phyloP scores from a whole-genome alignment of 2,888 invertebrate genomes.

The Conistra vaccinii region DNA sequence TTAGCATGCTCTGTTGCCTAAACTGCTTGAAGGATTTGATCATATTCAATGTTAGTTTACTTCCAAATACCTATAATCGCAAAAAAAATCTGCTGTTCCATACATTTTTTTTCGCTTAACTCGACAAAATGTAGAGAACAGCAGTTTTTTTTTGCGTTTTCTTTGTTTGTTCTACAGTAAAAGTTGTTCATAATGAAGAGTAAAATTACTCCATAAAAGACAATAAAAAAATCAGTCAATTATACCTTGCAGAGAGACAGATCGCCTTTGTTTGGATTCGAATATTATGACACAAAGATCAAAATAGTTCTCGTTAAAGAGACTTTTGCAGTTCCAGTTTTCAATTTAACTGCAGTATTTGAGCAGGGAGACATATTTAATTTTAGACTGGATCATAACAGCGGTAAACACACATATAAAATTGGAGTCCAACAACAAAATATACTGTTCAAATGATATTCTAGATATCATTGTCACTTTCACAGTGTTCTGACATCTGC shows the following conservation, averaged over 20 bases:
- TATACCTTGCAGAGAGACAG: neutral
- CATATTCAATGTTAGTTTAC: neutral
- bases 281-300: neutral
- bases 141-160: neutral
- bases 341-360: neutral
- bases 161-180: neutral
- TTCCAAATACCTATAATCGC: neutral
- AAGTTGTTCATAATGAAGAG: neutral
- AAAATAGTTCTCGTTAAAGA: neutral
- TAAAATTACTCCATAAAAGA: neutral
- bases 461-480: slow-evolving; percentile 48
- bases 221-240: neutral
- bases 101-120: no score
- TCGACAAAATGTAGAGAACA: neutral
- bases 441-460: slow-evolving; percentile 4
- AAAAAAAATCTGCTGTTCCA: neutral
- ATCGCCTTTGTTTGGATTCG: neutral
- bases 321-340: neutral
- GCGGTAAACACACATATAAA: no score
- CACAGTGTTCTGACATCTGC: slow-evolving; percentile 57
- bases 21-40: neutral
- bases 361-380: neutral
- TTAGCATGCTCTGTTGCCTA: neutral
- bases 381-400: neutral
- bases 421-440: slow-evolving; percentile 17